Base-by-base conservation (phyloP, 2,113 vertebrate genomes). In the Pelodiscus sinensis region DNA sequence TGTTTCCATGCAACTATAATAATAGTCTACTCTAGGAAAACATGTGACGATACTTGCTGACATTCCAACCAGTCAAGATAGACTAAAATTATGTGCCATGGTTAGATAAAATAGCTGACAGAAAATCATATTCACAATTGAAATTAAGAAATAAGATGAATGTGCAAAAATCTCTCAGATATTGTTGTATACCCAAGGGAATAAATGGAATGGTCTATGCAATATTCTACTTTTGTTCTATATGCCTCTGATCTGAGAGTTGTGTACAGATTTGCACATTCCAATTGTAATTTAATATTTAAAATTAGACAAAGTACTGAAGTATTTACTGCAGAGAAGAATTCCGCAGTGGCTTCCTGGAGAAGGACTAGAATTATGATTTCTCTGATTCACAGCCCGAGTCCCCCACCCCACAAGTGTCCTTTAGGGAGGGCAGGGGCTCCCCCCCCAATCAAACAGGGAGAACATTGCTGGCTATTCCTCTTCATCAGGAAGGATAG, bases 171-270 rank as follows among this genome's bases (percentile, higher is more conserved):
- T 44, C 44, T 21, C 29, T 92, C 91, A 94, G 55, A 95, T 8
- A 8, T 95, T 94, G 93, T 90, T 71, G 88, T 86, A 51, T 79
- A 96, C 87, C 84, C 80, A 91, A 93, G 94, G 73, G 71, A 95
- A 85, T 86, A 88, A 79, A 68, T 55, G 71, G 62, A 54, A 88
- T 86, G 79, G 73, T 85, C 78, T 91, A 91, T 87, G 86, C 91
- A 83, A 73, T 80, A 58, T 22, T 51, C 58, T 81, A 79, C 56
- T 21, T 58, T 93, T 65, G 21, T 91, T 92, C 82, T 22, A 94
- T 58, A 90, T 81, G 65, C 80, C 38, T 91, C 82, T 94, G 52
- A 91, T 44, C 68, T 60, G n/a, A 78, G 58, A 62, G 65, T 80
- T 93, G 79, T 88, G 88, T 24, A 51, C 62, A 86, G 35, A 83